Percentiles rank a stretch among this genome's conserved stretches.
phyloP scores from a whole-genome alignment of 2,888 invertebrate species.

The Stenotaenia linearis region DNA sequence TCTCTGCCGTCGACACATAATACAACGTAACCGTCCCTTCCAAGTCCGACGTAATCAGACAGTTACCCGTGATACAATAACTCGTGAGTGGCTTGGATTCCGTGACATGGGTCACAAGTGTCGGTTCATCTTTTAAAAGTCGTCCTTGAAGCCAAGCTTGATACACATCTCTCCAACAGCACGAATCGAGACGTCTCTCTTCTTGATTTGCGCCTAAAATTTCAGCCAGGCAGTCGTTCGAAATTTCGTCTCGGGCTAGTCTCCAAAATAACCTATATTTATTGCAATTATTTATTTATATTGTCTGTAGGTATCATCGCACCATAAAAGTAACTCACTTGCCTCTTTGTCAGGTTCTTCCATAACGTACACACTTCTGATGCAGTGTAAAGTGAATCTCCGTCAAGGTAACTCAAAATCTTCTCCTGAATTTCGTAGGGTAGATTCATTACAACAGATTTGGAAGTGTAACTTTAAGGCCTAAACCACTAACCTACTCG shows the following conservation, averaged over 20 bases:
- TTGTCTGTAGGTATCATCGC: too few species aligned
- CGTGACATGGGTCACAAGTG: background rate
- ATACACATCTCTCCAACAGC: background rate
- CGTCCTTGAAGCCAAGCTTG: background rate
- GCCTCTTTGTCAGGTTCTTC: background rate
- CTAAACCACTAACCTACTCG: background rate
- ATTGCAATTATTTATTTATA: background rate
- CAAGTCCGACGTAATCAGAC: background rate
- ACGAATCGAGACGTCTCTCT: background rate
- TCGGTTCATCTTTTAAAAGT: background rate
- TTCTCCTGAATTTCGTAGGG: background rate
- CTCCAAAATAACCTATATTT: background rate
- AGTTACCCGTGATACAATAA: background rate
- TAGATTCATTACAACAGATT: background rate
- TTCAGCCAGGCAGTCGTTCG: background rate
- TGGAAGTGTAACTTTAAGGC: background rate
- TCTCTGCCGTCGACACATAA: background rate
- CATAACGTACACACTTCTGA: background rate
- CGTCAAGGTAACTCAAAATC: background rate
- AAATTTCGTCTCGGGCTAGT: background rate
- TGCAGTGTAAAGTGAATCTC: background rate
- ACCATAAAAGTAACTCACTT: background rate
- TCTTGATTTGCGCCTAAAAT: background rate
- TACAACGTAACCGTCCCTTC: background rate
- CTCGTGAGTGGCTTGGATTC: background rate